Percentiles rank a stretch among this genome's conserved stretches.
Evolutionary conservation across 1,140 invertebrate genomes (phyloP).

Genomic region (Magallana ariakensis): DNA sequence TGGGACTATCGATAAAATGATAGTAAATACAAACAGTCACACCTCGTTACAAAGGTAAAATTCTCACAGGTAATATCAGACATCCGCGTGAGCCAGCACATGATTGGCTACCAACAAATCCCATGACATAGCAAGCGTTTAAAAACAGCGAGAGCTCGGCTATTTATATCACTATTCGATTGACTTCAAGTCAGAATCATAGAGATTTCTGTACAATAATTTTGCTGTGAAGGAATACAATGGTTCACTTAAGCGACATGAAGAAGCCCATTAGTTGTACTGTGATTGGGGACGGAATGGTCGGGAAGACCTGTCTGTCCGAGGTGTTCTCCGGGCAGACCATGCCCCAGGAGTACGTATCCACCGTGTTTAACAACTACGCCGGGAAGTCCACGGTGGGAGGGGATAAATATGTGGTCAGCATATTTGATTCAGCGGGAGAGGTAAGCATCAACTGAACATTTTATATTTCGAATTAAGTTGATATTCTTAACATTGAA

Average conservation of each 20-base stretch:
- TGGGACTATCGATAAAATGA: constrained; percentile 5
- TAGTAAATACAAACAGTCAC: constrained; percentile 34
- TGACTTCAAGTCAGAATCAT: neutral
- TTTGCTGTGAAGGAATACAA: constrained; percentile 76
- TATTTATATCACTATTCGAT: constrained; percentile 24
- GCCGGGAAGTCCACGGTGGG: constrained; percentile 66
- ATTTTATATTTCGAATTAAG: too few species aligned
- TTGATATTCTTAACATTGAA: too few species aligned
- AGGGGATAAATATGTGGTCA: constrained; percentile 69
- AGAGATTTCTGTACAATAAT: constrained; percentile 65
- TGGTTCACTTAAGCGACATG: constrained; percentile 27
- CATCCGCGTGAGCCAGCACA: constrained; percentile 17
- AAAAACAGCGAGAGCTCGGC: constrained; percentile 1
- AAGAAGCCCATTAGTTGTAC: constrained; percentile 88
- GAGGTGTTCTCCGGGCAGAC: constrained; percentile 43
- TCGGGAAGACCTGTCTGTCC: constrained; percentile 83
- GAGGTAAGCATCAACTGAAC: constrained; percentile 62
- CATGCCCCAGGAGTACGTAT: constrained; percentile 46
- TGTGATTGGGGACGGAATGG: constrained; percentile 94
- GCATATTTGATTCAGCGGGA: constrained; percentile 73
- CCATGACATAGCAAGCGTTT: constrained; percentile 1
- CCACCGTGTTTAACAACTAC: constrained; percentile 61
- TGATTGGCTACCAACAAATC: constrained; percentile 12
- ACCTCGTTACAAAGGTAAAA: constrained; percentile 36
- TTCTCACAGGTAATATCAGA: neutral